phyloP scores from a whole-genome alignment of 1,140 invertebrate genomes.

The Parasteatoda tepidariorum region DNA sequence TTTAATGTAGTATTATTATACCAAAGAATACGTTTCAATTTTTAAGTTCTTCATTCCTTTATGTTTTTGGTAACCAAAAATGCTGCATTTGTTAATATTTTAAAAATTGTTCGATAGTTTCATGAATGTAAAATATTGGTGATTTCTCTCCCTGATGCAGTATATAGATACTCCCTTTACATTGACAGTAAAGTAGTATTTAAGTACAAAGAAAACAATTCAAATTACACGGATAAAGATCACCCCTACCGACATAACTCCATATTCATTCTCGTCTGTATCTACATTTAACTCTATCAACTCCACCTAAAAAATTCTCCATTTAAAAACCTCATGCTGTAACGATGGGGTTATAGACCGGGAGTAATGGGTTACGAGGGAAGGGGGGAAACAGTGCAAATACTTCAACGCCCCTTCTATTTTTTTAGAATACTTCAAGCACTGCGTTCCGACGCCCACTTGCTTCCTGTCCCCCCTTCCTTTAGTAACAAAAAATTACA shows the following conservation, averaged over 20 bases:
- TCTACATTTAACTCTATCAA: slow-evolving; percentile 40
- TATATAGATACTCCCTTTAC: no score
- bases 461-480: slow-evolving; percentile 26
- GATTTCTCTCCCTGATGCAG: no score
- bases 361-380: slow-evolving; percentile 23
- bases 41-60: no score
- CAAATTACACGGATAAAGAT: slow-evolving; percentile 10
- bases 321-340: slow-evolving; percentile 12
- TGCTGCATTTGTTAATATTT: no score
- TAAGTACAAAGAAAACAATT: not conserved
- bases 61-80: no score
- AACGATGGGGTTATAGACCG: slow-evolving; percentile 50
- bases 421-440: not conserved
- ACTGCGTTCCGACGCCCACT: slow-evolving; percentile 51
- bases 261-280: slow-evolving; percentile 10
- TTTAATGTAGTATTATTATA: no score
- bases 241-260: not conserved
- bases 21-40: no score
- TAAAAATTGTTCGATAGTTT: no score
- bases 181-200: no score
- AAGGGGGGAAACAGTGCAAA: slow-evolving; percentile 23
- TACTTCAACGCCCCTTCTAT: slow-evolving; percentile 42
- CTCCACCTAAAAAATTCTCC: not conserved
- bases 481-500: not conserved
- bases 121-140: no score